Evolutionary conservation across 2,888 invertebrate genomes (phyloP).

Genomic region (Cheilosia vulpina): DNA sequence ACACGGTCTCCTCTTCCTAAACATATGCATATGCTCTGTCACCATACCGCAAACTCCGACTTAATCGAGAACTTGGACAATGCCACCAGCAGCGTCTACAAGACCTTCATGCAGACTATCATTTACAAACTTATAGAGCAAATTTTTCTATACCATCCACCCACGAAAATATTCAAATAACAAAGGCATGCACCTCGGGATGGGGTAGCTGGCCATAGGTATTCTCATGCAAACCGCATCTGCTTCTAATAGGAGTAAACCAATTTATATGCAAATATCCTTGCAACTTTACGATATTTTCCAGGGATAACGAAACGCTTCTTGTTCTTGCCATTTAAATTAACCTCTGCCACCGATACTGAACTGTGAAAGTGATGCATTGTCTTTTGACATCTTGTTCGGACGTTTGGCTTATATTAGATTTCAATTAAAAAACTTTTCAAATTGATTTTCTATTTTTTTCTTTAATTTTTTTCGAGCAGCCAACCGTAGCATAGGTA

Average conservation of each 20-base stretch:
- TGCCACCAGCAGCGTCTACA: background rate
- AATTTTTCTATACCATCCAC: slow-evolving; percentile 23
- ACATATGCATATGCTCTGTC: no score
- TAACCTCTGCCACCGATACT: slow-evolving; percentile 59
- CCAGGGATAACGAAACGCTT: slow-evolving; percentile 42
- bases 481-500: background rate
- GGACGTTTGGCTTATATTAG: slow-evolving; percentile 59
- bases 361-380: slow-evolving; percentile 56
- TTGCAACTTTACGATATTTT: slow-evolving; percentile 69
- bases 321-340: slow-evolving; percentile 69
- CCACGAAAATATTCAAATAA: slow-evolving; percentile 52
- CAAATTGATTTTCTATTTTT: slow-evolving; percentile 45
- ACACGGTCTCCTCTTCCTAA: no score
- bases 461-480: background rate
- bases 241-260: slow-evolving; percentile 58
- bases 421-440: slow-evolving; percentile 70
- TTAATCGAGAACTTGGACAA: slow-evolving; percentile 6
- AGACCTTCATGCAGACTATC: background rate
- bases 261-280: slow-evolving; percentile 73
- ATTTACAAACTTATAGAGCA: slow-evolving; percentile 13
- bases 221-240: slow-evolving; percentile 63
- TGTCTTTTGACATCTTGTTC: slow-evolving; percentile 66
- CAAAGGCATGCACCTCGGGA: slow-evolving; percentile 51
- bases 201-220: slow-evolving; percentile 1
- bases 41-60: no score